Conservation (phyloP, 2,888 invertebrate genomes). For the Hydrotaea cyrtoneurina region DNA sequence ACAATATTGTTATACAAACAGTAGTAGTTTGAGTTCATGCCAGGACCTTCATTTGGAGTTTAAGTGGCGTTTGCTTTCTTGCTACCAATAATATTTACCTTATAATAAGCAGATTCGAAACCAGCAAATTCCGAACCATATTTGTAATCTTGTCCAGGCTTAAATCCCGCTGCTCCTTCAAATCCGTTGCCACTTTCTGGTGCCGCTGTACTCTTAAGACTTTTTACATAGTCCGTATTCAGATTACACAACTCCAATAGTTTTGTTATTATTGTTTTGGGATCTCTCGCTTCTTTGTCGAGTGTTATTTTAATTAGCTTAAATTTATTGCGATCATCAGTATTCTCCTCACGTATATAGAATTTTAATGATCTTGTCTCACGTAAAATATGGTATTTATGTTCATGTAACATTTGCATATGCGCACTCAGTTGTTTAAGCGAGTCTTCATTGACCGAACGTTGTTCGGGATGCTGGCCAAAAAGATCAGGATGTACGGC, state of each 20-base stretch:
- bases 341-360: slow-evolving; percentile 85
- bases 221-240: slow-evolving; percentile 92
- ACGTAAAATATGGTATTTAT: slow-evolving; percentile 79
- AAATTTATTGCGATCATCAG: slow-evolving; percentile 82
- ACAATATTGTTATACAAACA: too few relatives aligned
- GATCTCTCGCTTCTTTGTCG: slow-evolving; percentile 84
- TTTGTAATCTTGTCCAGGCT: slow-evolving; percentile 72
- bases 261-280: slow-evolving; percentile 86
- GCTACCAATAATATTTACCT: too few relatives aligned
- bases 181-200: neutral
- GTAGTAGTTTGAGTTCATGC: too few relatives aligned
- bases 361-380: slow-evolving; percentile 86
- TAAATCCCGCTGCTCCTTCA: slow-evolving; percentile 60
- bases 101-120: slow-evolving; percentile 72
- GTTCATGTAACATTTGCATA: slow-evolving; percentile 87
- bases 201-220: slow-evolving; percentile 80
- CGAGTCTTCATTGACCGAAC: slow-evolving; percentile 94
- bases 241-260: slow-evolving; percentile 91
- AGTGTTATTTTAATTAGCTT: slow-evolving; percentile 88
- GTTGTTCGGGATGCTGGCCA: slow-evolving; percentile 93
- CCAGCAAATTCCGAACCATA: slow-evolving; percentile 74
- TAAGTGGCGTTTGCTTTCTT: too few relatives aligned
- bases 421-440: slow-evolving; percentile 93
- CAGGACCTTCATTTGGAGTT: too few relatives aligned
- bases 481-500: slow-evolving; percentile 97